Base-by-base conservation (phyloP, 2,113 vertebrate genomes). In the Platanista minor region DNA sequence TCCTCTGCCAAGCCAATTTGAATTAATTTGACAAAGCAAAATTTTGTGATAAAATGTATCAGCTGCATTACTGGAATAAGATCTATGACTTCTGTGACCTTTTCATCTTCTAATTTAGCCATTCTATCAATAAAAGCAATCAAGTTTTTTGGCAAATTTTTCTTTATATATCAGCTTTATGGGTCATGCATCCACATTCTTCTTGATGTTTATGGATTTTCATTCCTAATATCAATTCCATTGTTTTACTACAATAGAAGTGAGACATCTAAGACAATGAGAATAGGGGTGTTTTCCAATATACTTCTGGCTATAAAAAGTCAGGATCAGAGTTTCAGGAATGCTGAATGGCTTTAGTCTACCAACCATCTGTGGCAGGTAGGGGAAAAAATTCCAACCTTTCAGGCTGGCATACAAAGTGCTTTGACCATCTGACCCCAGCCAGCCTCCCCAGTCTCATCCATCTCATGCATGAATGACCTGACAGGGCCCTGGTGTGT, bases 1-100 rank as follows among this genome's bases (percentile, higher is more conserved):
- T 87, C 64, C 93, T 95, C 91, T 1, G 31, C 96, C 96, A 97
- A 96, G 52, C 77, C 86, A 95, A 94, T 97, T 91, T 98, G 97
- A 98, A 98, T 98, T 98, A 97, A 98, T 97, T 98, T 98, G 96
- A 97, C 97, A 97, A 97, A 93, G 96, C 71, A 98, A 98, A 97
- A 97, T 97, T 97, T 95, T 97, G 96, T 95, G 87, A 97, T 94
- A 94, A 95, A 97, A 97, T 97, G 85, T 95, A 98, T 97, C 90
- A 98, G 92, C 66, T 87, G 49, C 87, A 92, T 97, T 96, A 95
- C 96, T 96, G 82, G 97, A 97, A 83, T 92, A 97, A 97, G 97
- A 98, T 98, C 93, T 97, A 97, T 88, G 91, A 83, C 90, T 98
- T 96, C 78, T 27, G 43, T 15, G 90, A 95, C 90, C 95, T 46